Base-by-base conservation (phyloP, 2,888 invertebrate genomes). In the Mayetiola destructor region DNA sequence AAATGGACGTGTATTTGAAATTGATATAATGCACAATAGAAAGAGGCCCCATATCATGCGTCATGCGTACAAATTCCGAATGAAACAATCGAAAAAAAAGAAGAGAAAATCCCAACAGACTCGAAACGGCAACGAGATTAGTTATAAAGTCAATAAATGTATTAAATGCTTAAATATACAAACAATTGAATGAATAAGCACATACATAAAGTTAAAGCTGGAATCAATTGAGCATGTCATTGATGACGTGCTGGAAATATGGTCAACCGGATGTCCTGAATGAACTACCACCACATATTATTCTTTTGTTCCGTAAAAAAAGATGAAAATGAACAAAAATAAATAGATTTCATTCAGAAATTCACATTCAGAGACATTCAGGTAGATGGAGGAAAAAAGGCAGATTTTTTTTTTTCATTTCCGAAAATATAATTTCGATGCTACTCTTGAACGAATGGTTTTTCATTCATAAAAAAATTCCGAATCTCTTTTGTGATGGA, bases 241-340 rank as follows among this genome's bases (percentile, higher is more conserved):
- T 21, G 40, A 40, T 40, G 4, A 2, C n/a, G 14, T 40, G 23
- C n/a, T 21, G 27, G n/a, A 48, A 48, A 6, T 8, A 32, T 27
- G 48, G 48, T 48, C 48, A 48, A 48, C 48, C 48, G 48, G 48
- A 48, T 48, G 48, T 48, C 48, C 48, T 48, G 48, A 48, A 27
- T 42, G 14, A 23, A 8, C 12, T 48, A 27, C 23, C 48, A 48
- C 48, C n/a, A n/a, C n/a, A n/a, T n/a, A n/a, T n/a, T n/a, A 48
- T 48, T 32, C 48, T 48, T n/a, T 48, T 48, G 48, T 48, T 27
- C 8, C n/a, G n/a, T n/a, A n/a, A n/a, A n/a, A n/a, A n/a, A n/a
- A n/a, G n/a, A n/a, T n/a, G n/a, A n/a, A n/a, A n/a, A n/a, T n/a
- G n/a, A n/a, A n/a, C n/a, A n/a, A n/a, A n/a, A n/a, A n/a, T n/a